Evolutionary conservation across 1,140 invertebrate genomes (phyloP).

Genomic region (Holotrichia oblita): DNA sequence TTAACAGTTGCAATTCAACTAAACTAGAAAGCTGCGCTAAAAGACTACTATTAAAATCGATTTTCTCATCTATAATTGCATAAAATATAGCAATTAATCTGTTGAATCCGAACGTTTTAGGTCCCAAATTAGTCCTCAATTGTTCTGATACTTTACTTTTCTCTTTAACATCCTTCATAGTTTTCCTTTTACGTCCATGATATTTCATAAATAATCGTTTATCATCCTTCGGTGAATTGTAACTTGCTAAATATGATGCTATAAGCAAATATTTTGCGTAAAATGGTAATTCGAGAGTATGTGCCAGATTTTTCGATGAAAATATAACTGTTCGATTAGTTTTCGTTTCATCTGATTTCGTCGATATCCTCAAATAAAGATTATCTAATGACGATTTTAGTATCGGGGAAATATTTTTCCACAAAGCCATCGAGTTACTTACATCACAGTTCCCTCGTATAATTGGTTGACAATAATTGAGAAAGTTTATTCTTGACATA

Average conservation of each 20-base stretch:
- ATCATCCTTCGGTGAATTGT: slow-evolving; percentile 88
- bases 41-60: slow-evolving; percentile 84
- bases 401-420: slow-evolving; percentile 80
- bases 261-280: slow-evolving; percentile 90
- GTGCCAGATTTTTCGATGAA: slow-evolving; percentile 63
- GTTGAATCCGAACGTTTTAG: slow-evolving; percentile 84
- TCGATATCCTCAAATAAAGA: slow-evolving; percentile 77
- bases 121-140: slow-evolving; percentile 72
- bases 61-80: slow-evolving; percentile 84
- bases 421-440: slow-evolving; percentile 75
- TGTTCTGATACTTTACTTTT: slow-evolving; percentile 66
- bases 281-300: slow-evolving; percentile 85
- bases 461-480: slow-evolving; percentile 80
- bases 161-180: slow-evolving; percentile 65
- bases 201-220: slow-evolving; percentile 83
- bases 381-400: slow-evolving; percentile 78
- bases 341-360: slow-evolving; percentile 44
- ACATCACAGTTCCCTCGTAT: slow-evolving; percentile 65
- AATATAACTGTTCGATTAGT: slow-evolving; percentile 38
- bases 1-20: slow-evolving; percentile 75
- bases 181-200: slow-evolving; percentile 70
- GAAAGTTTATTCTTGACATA: slow-evolving; percentile 75
- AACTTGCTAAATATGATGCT: slow-evolving; percentile 89
- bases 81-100: slow-evolving; percentile 92
- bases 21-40: slow-evolving; percentile 81